These are phyloP conservation scores for Regulus satrapa DNA, from an alignment of 2,113 vertebrate genomes.

Conservation along the genomic window DNA sequence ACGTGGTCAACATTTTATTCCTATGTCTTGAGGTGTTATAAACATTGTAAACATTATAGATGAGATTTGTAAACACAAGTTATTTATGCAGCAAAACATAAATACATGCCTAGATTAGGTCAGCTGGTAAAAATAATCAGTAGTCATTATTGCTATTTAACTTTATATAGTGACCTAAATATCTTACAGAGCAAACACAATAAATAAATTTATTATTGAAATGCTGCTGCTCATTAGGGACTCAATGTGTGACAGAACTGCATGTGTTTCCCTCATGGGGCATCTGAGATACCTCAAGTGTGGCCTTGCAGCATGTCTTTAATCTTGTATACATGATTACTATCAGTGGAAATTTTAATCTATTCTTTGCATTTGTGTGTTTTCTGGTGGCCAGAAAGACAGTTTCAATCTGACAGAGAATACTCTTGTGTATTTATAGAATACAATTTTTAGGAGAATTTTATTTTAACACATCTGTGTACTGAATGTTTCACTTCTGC, in stretches of 20 bases:
- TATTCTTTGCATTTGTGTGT: background rate
- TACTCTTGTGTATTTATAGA: background rate
- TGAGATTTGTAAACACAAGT: background rate
- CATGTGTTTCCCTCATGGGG: rapidly evolving
- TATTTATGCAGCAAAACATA: background rate
- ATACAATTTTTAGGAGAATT: background rate
- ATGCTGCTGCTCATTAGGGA: background rate
- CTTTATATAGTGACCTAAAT: background rate
- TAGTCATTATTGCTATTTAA: background rate
- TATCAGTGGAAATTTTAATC: background rate
- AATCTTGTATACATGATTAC: background rate
- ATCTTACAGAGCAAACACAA: background rate
- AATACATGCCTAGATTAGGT: background rate
- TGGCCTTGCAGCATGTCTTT: background rate
- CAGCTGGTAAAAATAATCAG: background rate
- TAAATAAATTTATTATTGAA: background rate
- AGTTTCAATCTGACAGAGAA: background rate
- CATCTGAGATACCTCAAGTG: background rate
- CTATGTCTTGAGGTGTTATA: background rate
- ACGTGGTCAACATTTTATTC: background rate
- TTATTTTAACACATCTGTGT: background rate
- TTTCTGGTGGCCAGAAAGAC: background rate
- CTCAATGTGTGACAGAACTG: background rate
- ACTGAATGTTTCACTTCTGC: background rate
- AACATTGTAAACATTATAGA: background rate